Conservation (phyloP, 2,113 vertebrate genomes). For the Albula glossodonta region DNA sequence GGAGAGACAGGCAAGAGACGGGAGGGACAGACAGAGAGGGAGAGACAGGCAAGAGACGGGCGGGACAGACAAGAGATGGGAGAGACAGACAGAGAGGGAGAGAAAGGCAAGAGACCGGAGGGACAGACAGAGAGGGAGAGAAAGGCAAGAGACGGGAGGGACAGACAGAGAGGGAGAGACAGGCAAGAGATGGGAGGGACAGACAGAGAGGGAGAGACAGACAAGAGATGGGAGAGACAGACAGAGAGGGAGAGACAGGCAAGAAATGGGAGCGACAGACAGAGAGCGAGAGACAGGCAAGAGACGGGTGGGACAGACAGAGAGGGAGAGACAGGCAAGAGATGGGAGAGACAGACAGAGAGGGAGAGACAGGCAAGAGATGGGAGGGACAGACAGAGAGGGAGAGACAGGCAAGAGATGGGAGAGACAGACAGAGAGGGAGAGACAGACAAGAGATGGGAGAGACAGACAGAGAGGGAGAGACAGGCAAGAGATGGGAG, state of each 20-base stretch:
- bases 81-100: not conserved
- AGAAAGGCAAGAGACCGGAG: too few relatives aligned
- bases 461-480: slow-evolving; percentile 21
- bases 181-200: slow-evolving; percentile 37
- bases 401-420: too few relatives aligned
- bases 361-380: too few relatives aligned
- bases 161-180: not conserved
- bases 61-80: not conserved
- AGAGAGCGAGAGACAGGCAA: too few relatives aligned
- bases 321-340: too few relatives aligned
- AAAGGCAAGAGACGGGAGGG: too few relatives aligned
- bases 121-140: too few relatives aligned
- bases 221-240: too few relatives aligned
- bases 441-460: not conserved
- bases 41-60: not conserved
- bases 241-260: too few relatives aligned
- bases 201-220: not conserved
- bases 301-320: not conserved
- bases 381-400: too few relatives aligned
- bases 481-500: not conserved
- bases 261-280: not conserved
- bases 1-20: slow-evolving; percentile 34
- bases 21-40: not conserved
- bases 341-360: too few relatives aligned
- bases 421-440: too few relatives aligned